Percentiles rank a stretch among this genome's conserved stretches.
phyloP scores from a whole-genome alignment of 1,140 invertebrate genomes.

The Acromyrmex heyeri region DNA sequence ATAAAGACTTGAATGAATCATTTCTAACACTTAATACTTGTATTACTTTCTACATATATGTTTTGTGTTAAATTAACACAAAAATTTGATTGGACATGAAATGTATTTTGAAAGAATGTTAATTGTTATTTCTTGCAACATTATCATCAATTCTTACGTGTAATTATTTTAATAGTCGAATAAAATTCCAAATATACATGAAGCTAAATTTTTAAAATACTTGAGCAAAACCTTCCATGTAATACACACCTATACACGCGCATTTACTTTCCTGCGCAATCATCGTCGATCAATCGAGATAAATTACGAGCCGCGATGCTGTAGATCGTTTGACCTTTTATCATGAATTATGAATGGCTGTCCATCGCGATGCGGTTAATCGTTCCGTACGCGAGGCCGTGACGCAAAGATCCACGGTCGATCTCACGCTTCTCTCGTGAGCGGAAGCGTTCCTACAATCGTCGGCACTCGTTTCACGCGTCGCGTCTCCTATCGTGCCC shows the following conservation, averaged over 20 bases:
- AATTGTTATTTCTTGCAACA: too few species aligned
- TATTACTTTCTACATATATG: too few species aligned
- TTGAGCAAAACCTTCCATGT: not conserved
- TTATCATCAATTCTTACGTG: too few species aligned
- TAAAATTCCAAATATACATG: too few species aligned
- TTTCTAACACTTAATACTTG: too few species aligned
- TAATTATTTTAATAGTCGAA: too few species aligned
- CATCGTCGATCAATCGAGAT: conserved; percentile 41
- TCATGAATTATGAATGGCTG: conserved; percentile 56
- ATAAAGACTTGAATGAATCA: too few species aligned
- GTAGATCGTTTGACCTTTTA: conserved; percentile 42
- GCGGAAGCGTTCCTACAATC: conserved; percentile 16
- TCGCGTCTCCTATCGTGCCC: conserved; percentile 10
- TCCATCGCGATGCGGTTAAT: conserved; percentile 49
- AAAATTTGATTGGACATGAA: too few species aligned
- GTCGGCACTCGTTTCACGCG: conserved; percentile 14
- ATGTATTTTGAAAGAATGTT: too few species aligned
- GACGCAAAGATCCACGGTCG: not conserved
- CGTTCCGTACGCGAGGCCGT: conserved; percentile 3
- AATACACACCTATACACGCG: not conserved
- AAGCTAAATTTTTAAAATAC: too few species aligned
- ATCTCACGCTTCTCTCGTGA: conserved; percentile 33
- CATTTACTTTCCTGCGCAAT: conserved; percentile 2
- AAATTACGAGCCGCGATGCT: conserved; percentile 29
- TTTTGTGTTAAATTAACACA: too few species aligned